Percentiles rank a stretch among this genome's conserved stretches.
phyloP scores from a whole-genome alignment of 1,140 invertebrate species.

The Zaprionus gabonicus region DNA sequence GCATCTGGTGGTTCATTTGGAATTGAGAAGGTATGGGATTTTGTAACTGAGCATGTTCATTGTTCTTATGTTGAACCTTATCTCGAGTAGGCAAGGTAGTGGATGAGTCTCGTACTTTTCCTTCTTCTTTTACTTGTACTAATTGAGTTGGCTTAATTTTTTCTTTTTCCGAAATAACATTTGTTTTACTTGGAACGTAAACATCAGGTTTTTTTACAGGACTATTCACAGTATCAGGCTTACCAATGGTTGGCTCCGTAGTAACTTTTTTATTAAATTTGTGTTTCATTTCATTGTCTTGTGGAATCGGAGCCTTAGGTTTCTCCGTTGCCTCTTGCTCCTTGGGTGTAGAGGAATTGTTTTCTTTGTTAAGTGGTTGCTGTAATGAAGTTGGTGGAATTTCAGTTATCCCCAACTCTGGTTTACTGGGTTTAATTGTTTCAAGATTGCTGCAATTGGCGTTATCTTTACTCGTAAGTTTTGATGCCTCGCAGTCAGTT shows the following conservation, averaged over 20 bases:
- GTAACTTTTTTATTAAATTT: conserved; percentile 50
- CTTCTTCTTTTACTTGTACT: conserved; percentile 72
- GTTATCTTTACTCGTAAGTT: conserved; percentile 26
- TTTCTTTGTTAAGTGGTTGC: conserved; percentile 19
- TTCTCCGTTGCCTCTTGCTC: conserved; percentile 21
- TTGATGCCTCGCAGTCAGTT: not conserved
- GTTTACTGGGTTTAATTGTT: not conserved
- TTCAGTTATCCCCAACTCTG: not conserved
- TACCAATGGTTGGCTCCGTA: conserved; percentile 25
- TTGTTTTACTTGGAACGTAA: conserved; percentile 34
- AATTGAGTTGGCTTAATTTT: conserved; percentile 42
- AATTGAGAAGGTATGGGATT: conserved; percentile 85
- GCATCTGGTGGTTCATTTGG: conserved; percentile 87
- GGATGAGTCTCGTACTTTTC: conserved; percentile 40
- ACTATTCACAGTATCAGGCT: conserved; percentile 29
- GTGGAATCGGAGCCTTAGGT: not conserved
- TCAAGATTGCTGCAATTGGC: conserved; percentile 3
- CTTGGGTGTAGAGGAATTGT: not conserved
- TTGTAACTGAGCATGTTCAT: conserved; percentile 71
- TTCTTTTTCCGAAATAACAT: conserved; percentile 45
- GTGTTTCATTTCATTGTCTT: conserved; percentile 45
- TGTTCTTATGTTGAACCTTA: conserved; percentile 64
- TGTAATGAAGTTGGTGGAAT: not conserved
- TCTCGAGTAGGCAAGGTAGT: conserved; percentile 53
- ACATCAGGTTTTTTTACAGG: conserved; percentile 47